Conservation (phyloP, 2,888 invertebrate species). For the Sisyra terminalis region DNA sequence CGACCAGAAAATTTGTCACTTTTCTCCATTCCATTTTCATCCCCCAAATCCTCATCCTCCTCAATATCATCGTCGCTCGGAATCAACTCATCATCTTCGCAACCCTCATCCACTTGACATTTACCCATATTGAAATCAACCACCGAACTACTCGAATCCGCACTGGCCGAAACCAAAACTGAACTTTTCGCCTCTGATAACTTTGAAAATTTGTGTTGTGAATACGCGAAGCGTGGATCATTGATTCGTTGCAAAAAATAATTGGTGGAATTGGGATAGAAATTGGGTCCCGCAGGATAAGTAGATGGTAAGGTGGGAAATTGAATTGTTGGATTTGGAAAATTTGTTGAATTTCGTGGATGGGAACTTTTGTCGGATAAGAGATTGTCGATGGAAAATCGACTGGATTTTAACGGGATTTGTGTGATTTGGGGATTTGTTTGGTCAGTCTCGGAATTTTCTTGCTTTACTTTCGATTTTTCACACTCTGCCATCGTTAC, state of each 20-base stretch:
- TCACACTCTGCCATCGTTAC: too few relatives aligned
- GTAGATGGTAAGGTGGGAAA: too few relatives aligned
- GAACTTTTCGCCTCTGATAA: background rate
- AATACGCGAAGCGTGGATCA: background rate
- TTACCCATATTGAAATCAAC: background rate
- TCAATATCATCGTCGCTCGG: constrained; percentile 3
- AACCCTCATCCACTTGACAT: background rate
- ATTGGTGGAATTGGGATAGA: background rate
- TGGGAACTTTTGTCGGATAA: background rate
- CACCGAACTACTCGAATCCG: constrained; percentile 5
- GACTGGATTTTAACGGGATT: constrained; percentile 1
- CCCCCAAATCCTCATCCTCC: background rate
- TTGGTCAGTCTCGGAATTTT: too few relatives aligned
- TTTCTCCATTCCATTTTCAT: background rate
- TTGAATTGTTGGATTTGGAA: too few relatives aligned
- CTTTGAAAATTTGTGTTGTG: background rate
- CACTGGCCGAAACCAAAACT: background rate
- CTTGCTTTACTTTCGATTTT: too few relatives aligned
- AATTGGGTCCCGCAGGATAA: too few relatives aligned
- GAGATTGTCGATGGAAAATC: constrained; percentile 3
- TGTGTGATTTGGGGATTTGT: too few relatives aligned
- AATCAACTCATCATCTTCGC: constrained; percentile 3
- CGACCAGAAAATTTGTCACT: too few relatives aligned
- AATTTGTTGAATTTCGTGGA: too few relatives aligned
- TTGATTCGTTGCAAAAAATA: background rate